Conservation (phyloP, 2,888 invertebrate species). For the Plebejus melissa region DNA sequence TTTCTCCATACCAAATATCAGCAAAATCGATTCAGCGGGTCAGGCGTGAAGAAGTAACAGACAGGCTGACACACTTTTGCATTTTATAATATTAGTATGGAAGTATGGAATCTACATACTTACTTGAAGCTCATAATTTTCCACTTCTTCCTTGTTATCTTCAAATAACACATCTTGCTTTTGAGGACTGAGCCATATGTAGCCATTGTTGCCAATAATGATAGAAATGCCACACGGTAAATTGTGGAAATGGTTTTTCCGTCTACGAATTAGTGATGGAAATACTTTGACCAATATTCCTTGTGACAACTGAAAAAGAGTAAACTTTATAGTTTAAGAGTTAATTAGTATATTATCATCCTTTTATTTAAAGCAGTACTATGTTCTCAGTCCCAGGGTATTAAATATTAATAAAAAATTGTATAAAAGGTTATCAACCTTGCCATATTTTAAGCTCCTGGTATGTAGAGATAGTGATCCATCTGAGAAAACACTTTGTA, state of each 20-base stretch:
- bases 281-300: constrained; percentile 94
- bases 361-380: too few species aligned
- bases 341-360: too few species aligned
- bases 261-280: constrained; percentile 92
- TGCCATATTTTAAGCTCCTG: constrained; percentile 97
- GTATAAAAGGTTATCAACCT: constrained; percentile 72
- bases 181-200: constrained; percentile 93
- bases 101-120: constrained; percentile 36
- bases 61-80: too few species aligned
- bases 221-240: constrained; percentile 94
- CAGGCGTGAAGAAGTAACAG: too few species aligned
- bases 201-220: constrained; percentile 97
- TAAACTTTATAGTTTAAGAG: background rate
- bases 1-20: too few species aligned
- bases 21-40: too few species aligned
- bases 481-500: constrained; percentile 94
- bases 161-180: constrained; percentile 64
- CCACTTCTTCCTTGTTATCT: constrained; percentile 65
- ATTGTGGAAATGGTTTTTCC: constrained; percentile 97
- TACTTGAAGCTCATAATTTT: constrained; percentile 53
- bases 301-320: constrained; percentile 83
- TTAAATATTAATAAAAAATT: too few species aligned
- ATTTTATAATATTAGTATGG: too few species aligned
- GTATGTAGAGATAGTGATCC: constrained; percentile 96
- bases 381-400: too few species aligned